These are phyloP conservation scores for Coracopsis vasa DNA, from an alignment of 2,113 vertebrate genomes.

Conservation along the genomic window DNA sequence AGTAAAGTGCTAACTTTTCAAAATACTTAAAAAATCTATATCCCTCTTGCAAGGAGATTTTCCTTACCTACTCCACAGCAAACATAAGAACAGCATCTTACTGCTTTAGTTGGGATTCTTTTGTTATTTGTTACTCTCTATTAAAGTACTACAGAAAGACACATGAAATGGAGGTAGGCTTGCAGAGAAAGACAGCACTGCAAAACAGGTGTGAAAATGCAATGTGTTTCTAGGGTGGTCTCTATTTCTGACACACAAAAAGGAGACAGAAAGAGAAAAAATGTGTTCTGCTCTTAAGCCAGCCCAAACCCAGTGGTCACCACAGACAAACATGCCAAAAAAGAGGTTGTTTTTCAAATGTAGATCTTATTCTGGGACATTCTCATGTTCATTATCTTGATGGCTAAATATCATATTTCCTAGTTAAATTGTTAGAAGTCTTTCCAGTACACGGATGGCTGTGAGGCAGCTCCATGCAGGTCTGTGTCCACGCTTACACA, in stretches of 20 bases:
- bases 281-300: not conserved
- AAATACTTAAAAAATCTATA: not conserved
- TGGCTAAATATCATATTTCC: not conserved
- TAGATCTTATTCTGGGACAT: not conserved
- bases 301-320: not conserved
- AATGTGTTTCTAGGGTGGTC: not conserved
- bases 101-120: rapidly evolving
- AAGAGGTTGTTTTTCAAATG: not conserved
- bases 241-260: not conserved
- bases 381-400: not conserved
- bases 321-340: not conserved
- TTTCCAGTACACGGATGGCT: not conserved
- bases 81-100: not conserved
- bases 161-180: not conserved
- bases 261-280: not conserved
- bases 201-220: not conserved
- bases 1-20: not conserved
- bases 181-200: not conserved
- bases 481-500: not conserved
- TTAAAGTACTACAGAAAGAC: not conserved
- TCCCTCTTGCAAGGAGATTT: not conserved
- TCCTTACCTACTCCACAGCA: not conserved
- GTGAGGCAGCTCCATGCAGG: not conserved
- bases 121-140: not conserved
- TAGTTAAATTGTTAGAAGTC: not conserved